Conservation (phyloP, 1,140 invertebrate genomes). For the Probaryconus sp. region DNA sequence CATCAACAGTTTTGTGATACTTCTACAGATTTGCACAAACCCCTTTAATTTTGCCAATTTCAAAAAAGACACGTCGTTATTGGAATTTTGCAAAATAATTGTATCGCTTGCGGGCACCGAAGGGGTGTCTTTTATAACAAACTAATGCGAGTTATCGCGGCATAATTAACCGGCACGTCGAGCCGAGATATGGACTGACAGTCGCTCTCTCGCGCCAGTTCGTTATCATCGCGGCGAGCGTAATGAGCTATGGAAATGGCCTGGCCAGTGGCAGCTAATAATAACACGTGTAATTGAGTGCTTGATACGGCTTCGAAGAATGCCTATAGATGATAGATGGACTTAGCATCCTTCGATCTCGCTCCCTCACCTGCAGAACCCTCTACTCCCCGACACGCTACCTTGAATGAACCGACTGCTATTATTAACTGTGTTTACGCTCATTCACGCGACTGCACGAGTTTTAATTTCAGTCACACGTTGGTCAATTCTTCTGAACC, state of each 20-base stretch:
- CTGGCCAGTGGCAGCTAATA: constrained; percentile 64
- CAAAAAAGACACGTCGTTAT: constrained; percentile 3
- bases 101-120: constrained; percentile 23
- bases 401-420: constrained; percentile 35
- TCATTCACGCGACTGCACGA: background rate
- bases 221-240: constrained; percentile 56
- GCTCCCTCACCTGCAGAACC: constrained; percentile 25
- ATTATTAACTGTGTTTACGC: constrained; percentile 22
- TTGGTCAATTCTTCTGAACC: too few relatives aligned
- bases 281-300: constrained; percentile 66
- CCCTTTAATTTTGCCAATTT: background rate
- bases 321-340: constrained; percentile 46
- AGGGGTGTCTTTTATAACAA: constrained; percentile 28
- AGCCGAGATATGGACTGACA: constrained; percentile 64
- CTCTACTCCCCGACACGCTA: constrained; percentile 15
- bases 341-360: constrained; percentile 22
- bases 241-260: constrained; percentile 67
- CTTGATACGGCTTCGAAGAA: constrained; percentile 54
- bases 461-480: too few relatives aligned
- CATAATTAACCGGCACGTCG: constrained; percentile 62
- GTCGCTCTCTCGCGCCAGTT: constrained; percentile 49
- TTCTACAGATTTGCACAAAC: too few relatives aligned
- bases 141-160: constrained; percentile 52
- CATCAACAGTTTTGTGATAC: too few relatives aligned
- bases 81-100: constrained; percentile 32